Conservation (phyloP, 2,113 vertebrate genomes). For the Toxotes jaculatrix region DNA sequence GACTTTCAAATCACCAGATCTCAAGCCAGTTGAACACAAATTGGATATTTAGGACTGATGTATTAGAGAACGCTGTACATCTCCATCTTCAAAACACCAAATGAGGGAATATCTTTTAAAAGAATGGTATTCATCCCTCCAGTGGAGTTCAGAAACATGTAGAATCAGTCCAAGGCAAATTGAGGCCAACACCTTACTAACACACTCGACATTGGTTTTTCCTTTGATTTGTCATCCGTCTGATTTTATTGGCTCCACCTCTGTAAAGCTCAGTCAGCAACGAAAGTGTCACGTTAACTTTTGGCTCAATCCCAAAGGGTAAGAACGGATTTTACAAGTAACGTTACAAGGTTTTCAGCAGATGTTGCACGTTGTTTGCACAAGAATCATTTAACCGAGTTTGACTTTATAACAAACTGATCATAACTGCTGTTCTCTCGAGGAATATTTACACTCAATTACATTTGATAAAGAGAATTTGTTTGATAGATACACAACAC, state of each 20-base stretch:
- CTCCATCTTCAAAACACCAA: too few species aligned
- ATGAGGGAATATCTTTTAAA: too few species aligned
- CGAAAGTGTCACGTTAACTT: background rate
- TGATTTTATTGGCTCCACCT: background rate
- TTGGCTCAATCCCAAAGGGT: background rate
- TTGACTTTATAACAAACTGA: background rate
- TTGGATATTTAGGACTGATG: too few species aligned
- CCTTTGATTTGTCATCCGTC: too few species aligned
- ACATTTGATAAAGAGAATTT: background rate
- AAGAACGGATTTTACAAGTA: background rate
- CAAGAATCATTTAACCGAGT: background rate
- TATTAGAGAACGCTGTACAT: too few species aligned
- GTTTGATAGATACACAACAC: background rate
- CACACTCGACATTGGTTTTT: too few species aligned
- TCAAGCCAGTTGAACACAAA: too few species aligned
- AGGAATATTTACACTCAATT: background rate
- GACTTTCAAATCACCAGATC: too few species aligned
- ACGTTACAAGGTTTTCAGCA: background rate
- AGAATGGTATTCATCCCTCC: too few species aligned
- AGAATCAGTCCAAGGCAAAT: too few species aligned
- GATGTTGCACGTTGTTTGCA: background rate
- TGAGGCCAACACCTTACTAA: too few species aligned
- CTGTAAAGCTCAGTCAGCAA: conserved; percentile 2
- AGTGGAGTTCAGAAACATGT: too few species aligned
- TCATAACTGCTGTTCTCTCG: background rate